Evolutionary conservation across 2,113 vertebrate species (phyloP).

Genomic region (Corythornis madagascariensis): DNA sequence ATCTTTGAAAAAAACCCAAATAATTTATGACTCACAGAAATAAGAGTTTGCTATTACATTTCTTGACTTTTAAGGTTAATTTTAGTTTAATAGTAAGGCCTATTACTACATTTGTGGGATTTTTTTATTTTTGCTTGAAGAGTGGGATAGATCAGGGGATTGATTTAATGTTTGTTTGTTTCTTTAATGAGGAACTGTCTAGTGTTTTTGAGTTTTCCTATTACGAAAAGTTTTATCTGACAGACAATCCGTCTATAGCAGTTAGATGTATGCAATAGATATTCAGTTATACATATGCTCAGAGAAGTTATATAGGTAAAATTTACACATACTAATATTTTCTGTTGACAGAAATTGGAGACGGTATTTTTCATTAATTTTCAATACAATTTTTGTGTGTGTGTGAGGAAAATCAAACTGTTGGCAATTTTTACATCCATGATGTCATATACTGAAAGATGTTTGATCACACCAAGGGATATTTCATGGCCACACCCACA

Average conservation of each 20-base stretch:
- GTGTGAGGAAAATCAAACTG: neutral
- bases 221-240: neutral
- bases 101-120: fast-evolving
- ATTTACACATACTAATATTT: neutral
- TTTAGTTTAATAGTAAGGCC: no score
- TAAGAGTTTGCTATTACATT: neutral
- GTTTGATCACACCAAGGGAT: neutral
- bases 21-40: neutral
- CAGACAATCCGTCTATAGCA: neutral
- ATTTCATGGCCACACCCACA: neutral
- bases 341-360: neutral
- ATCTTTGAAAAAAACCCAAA: neutral
- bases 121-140: neutral
- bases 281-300: neutral
- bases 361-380: neutral
- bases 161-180: neutral
- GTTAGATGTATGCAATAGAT: neutral
- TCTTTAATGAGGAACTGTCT: neutral
- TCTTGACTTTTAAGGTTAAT: neutral
- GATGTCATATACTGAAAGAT: neutral
- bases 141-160: fast-evolving
- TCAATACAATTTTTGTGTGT: neutral
- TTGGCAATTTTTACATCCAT: neutral
- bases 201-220: neutral
- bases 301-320: neutral